Percentiles rank a stretch among this genome's conserved stretches.
phyloP scores from a whole-genome alignment of 2,888 invertebrate species.

The Drosophila lacicola region DNA sequence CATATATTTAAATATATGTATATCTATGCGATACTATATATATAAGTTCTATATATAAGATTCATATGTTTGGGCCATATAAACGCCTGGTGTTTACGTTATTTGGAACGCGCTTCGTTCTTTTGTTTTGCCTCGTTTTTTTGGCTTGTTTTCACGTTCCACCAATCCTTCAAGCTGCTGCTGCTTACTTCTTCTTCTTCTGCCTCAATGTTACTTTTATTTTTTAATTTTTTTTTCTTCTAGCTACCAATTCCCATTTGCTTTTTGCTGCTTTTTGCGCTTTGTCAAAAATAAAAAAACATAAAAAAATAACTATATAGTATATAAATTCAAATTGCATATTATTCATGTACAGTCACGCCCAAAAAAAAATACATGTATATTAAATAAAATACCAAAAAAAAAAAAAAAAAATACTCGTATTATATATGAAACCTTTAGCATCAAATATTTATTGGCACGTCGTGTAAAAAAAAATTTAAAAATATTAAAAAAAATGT shows the following conservation, averaged over 20 bases:
- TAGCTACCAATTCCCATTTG: slow-evolving; percentile 38
- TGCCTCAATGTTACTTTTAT: slow-evolving; percentile 16
- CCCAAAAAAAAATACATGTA: slow-evolving; percentile 15
- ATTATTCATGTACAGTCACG: slow-evolving; percentile 53
- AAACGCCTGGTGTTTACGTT: slow-evolving; percentile 9
- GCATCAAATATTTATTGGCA: slow-evolving; percentile 64
- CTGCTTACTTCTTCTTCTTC: slow-evolving; percentile 42
- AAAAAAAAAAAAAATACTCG: slow-evolving; percentile 22
- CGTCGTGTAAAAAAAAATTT: slow-evolving; percentile 59
- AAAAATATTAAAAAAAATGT: slow-evolving; percentile 23
- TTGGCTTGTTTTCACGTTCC: slow-evolving; percentile 40
- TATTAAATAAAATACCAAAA: slow-evolving; percentile 16
- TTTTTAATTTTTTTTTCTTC: slow-evolving; percentile 17
- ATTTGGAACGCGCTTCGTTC: slow-evolving; percentile 43
- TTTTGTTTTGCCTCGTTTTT: slow-evolving; percentile 40
- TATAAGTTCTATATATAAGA: slow-evolving; percentile 12
- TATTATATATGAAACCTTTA: slow-evolving; percentile 51
- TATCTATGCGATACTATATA: neutral
- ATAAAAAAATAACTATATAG: slow-evolving; percentile 19
- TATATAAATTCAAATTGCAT: slow-evolving; percentile 36
- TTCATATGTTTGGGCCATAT: slow-evolving; percentile 38
- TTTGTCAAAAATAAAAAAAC: slow-evolving; percentile 37
- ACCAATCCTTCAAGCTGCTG: slow-evolving; percentile 28
- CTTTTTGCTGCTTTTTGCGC: slow-evolving; percentile 59
- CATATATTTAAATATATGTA: slow-evolving; percentile 6